These are phyloP conservation scores for Dasyurus viverrinus DNA, from an alignment of 2,113 vertebrate species.

Conservation along the genomic window DNA sequence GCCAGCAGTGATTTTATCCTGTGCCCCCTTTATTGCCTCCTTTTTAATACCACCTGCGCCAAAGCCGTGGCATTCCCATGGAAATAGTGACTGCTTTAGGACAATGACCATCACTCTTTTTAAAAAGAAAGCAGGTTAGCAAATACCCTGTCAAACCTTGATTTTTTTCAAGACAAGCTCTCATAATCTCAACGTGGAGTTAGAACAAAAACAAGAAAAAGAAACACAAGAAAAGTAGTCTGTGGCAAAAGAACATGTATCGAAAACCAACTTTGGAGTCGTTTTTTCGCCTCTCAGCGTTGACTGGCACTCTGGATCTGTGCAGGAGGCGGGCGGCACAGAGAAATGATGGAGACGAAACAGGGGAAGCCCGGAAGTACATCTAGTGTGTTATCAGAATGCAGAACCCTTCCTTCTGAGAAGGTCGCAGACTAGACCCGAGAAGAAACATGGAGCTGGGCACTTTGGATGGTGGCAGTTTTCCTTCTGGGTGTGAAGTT, in stretches of 20 bases:
- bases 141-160: slow-evolving; percentile 49
- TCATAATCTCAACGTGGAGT: slow-evolving; percentile 64
- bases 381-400: slow-evolving; percentile 74
- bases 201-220: slow-evolving; percentile 27
- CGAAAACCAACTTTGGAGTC: slow-evolving; percentile 76
- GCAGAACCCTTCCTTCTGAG: slow-evolving; percentile 81
- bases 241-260: slow-evolving; percentile 80
- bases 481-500: slow-evolving; percentile 79
- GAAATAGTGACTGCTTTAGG: slow-evolving; percentile 68
- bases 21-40: slow-evolving; percentile 75
- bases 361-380: slow-evolving; percentile 18
- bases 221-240: slow-evolving; percentile 64
- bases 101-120: slow-evolving; percentile 55
- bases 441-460: slow-evolving; percentile 73
- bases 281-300: slow-evolving; percentile 68
- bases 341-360: slow-evolving; percentile 55
- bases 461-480: slow-evolving; percentile 58
- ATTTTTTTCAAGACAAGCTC: slow-evolving; percentile 62
- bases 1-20: slow-evolving; percentile 85
- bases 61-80: slow-evolving; percentile 63
- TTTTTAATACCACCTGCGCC: slow-evolving; percentile 69
- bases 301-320: slow-evolving; percentile 61
- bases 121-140: slow-evolving; percentile 62
- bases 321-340: slow-evolving; percentile 75
- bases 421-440: slow-evolving; percentile 78